These are phyloP conservation scores for Cataglyphis albicans DNA, from an alignment of 2,888 invertebrate species.

Conservation along the genomic window DNA sequence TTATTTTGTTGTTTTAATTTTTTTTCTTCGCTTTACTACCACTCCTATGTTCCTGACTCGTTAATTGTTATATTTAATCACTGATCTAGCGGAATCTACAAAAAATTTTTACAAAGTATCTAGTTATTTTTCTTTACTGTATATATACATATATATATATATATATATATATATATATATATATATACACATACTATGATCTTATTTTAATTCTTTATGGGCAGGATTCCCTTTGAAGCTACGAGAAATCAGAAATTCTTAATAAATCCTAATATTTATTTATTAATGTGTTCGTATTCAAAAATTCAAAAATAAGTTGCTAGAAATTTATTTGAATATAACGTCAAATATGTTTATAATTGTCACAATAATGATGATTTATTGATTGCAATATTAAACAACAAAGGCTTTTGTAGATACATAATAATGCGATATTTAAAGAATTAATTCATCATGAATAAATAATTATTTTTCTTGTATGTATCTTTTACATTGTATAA, in stretches of 20 bases:
- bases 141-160: not conserved
- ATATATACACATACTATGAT: not conserved
- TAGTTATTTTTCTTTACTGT: not conserved
- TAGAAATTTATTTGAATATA: constrained; percentile 4
- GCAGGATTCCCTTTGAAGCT: not conserved
- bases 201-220: constrained; percentile 15
- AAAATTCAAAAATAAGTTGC: not conserved
- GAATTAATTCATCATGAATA: constrained; percentile 3
- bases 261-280: not conserved
- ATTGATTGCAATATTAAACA: not conserved
- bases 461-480: not conserved
- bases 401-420: not conserved
- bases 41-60: constrained; percentile 22
- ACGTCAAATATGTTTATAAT: not conserved
- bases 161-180: too few species aligned
- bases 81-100: constrained; percentile 12
- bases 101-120: constrained; percentile 10
- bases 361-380: not conserved
- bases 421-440: not conserved
- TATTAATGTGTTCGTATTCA: not conserved
- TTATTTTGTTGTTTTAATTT: constrained; percentile 82
- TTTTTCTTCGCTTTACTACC: constrained; percentile 73
- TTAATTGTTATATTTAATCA: constrained; percentile 12
- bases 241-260: not conserved
- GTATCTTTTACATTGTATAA: constrained; percentile 24